Evolutionary conservation across 2,113 vertebrate species (phyloP).

Genomic region (Ascaphus truei): DNA sequence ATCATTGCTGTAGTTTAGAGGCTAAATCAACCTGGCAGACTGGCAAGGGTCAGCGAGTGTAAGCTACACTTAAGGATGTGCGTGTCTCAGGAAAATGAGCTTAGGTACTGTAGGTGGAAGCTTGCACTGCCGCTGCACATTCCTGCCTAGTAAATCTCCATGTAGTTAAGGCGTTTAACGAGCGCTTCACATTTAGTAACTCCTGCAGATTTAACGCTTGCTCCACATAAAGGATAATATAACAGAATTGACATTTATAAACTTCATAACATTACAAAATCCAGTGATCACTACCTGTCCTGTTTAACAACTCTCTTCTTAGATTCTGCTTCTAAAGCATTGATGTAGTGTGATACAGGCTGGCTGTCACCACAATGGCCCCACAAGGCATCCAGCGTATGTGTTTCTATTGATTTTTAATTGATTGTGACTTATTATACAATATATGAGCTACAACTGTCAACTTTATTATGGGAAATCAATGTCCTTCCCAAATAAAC

Average conservation of each 20-base stretch:
- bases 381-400: constrained; percentile 10
- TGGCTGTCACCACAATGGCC: background rate
- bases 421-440: constrained; percentile 14
- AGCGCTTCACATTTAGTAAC: no score
- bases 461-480: constrained; percentile 19
- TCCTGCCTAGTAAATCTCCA: no score
- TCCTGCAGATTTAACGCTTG: no score
- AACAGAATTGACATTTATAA: background rate
- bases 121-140: no score
- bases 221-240: no score
- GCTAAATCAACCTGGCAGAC: no score
- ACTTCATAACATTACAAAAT: background rate
- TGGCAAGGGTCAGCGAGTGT: no score
- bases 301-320: background rate
- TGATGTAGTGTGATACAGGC: constrained; percentile 8
- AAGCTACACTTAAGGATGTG: no score
- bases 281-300: background rate
- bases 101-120: no score
- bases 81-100: no score
- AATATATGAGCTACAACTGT: background rate
- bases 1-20: no score
- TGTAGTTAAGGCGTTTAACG: no score
- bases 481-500: constrained; percentile 16
- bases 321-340: background rate
- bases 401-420: constrained; percentile 18